A percentile compares a stretch with the other conserved stretches of the same genome.
Conservation (phyloP, 2,797 vertebrate species). For the Anabas testudineus region DNA sequence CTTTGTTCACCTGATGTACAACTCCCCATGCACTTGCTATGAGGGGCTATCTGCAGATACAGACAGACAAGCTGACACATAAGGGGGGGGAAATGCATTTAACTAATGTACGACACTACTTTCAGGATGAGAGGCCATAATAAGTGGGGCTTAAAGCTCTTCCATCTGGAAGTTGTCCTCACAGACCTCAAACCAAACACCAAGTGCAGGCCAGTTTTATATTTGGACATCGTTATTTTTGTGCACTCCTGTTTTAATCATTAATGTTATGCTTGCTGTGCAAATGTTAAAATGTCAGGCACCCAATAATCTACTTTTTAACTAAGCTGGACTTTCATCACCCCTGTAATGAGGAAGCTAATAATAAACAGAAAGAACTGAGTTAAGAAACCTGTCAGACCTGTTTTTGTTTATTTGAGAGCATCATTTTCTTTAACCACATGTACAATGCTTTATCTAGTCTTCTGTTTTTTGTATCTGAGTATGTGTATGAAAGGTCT, state of each 20-base stretch:
- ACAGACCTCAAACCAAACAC: conserved; percentile 64
- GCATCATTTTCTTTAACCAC: conserved; percentile 8
- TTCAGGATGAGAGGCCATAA: conserved; percentile 33
- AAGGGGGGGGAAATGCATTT: conserved; percentile 10
- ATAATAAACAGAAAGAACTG: conserved; percentile 32
- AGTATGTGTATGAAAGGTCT: conserved; percentile 10
- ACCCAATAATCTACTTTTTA: conserved; percentile 45
- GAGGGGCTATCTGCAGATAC: conserved; percentile 52
- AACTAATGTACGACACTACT: conserved; percentile 44
- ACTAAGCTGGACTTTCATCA: conserved; percentile 39
- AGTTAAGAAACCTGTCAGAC: conserved; percentile 11
- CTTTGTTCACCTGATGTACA: conserved; percentile 43
- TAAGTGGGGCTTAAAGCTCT: conserved; percentile 57
- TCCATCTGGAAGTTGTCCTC: conserved; percentile 62
- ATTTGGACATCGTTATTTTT: conserved; percentile 65
- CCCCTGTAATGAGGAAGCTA: conserved; percentile 40
- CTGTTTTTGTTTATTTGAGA: conserved; percentile 23
- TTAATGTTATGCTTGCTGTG: conserved; percentile 53
- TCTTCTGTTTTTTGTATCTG: conserved; percentile 14
- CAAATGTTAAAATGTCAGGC: conserved; percentile 50
- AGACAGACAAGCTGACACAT: conserved; percentile 36
- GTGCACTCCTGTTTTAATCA: conserved; percentile 70
- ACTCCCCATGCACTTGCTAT: conserved; percentile 27
- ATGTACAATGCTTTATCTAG: conserved; percentile 31
- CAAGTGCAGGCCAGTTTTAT: conserved; percentile 56